Conservation (phyloP, 2,888 invertebrate genomes). For the Pollenia angustigena region DNA sequence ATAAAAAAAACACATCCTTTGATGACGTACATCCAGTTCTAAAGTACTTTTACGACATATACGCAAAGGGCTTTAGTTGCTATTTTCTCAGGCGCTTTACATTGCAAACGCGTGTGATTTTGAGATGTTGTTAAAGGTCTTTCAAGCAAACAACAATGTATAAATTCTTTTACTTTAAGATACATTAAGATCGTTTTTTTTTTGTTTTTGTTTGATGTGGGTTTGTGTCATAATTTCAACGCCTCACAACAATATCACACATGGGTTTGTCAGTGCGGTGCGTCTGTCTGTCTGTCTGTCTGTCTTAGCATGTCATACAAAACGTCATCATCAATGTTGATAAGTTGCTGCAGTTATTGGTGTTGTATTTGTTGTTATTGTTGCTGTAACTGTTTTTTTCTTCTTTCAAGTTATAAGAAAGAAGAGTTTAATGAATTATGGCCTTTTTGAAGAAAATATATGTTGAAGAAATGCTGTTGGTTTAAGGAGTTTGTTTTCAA, state of each 20-base stretch:
- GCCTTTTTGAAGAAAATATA: not conserved
- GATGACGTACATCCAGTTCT: conserved; percentile 12
- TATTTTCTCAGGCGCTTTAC: not conserved
- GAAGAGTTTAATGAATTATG: conserved; percentile 39
- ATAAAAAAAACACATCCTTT: conserved; percentile 29
- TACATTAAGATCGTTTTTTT: conserved; percentile 16
- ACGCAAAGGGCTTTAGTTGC: not conserved
- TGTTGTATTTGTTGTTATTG: conserved; percentile 17
- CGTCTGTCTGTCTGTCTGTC: not conserved
- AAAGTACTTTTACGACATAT: conserved; percentile 8
- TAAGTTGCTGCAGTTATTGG: conserved; percentile 56
- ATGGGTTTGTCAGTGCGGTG: conserved; percentile 8
- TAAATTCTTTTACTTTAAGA: conserved; percentile 7
- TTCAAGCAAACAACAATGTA: conserved; percentile 36
- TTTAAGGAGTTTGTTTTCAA: conserved; percentile 5
- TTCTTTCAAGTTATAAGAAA: conserved; percentile 4
- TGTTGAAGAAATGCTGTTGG: not conserved
- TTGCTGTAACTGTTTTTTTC: conserved; percentile 36
- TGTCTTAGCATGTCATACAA: conserved; percentile 65
- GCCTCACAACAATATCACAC: conserved; percentile 69
- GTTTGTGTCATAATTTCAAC: conserved; percentile 74
- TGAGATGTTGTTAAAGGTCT: conserved; percentile 40
- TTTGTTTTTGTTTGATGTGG: conserved; percentile 67
- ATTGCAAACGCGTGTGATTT: conserved; percentile 52
- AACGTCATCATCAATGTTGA: conserved; percentile 67